phyloP scores from a whole-genome alignment of 2,797 vertebrate genomes.

The Epinephelus malabaricus region DNA sequence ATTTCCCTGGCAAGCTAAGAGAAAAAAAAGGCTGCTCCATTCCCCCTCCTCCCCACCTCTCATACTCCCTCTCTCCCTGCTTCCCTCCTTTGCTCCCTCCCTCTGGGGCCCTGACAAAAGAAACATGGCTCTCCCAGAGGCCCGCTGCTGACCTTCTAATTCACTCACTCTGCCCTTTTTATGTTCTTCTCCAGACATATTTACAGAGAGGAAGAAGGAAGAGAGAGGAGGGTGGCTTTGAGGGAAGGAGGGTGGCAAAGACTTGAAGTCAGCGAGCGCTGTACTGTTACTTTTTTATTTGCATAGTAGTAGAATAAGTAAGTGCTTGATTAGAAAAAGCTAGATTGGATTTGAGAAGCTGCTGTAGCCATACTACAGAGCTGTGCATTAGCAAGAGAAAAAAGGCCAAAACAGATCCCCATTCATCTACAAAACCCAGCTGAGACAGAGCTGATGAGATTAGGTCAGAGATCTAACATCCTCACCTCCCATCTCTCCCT shows the following conservation, averaged over 20 bases:
- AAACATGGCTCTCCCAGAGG: slow-evolving; percentile 87
- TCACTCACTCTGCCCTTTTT: slow-evolving; percentile 87
- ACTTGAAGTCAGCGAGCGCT: slow-evolving; percentile 47
- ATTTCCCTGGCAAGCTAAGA: slow-evolving; percentile 87
- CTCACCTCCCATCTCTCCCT: neutral
- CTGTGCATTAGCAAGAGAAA: neutral
- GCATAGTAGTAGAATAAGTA: slow-evolving; percentile 36
- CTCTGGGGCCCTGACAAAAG: slow-evolving; percentile 87
- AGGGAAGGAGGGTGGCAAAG: slow-evolving; percentile 51
- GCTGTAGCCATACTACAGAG: neutral
- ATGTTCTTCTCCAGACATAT: slow-evolving; percentile 82
- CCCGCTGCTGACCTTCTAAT: slow-evolving; percentile 88
- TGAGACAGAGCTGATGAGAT: slow-evolving; percentile 19
- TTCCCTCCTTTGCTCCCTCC: slow-evolving; percentile 68
- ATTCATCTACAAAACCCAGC: neutral
- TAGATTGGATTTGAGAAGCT: neutral
- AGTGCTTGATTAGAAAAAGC: slow-evolving; percentile 18
- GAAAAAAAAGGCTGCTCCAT: slow-evolving; percentile 44
- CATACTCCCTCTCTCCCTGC: slow-evolving; percentile 22
- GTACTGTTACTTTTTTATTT: slow-evolving; percentile 18
- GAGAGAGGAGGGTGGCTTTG: slow-evolving; percentile 42
- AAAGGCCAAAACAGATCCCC: neutral
- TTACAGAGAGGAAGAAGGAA: slow-evolving; percentile 72
- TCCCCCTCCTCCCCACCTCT: slow-evolving; percentile 39
- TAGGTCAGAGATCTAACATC: slow-evolving; percentile 18